These are phyloP conservation scores for Sebastes steindachneri DNA, from an alignment of 2,797 vertebrate species.

Conservation along the genomic window DNA sequence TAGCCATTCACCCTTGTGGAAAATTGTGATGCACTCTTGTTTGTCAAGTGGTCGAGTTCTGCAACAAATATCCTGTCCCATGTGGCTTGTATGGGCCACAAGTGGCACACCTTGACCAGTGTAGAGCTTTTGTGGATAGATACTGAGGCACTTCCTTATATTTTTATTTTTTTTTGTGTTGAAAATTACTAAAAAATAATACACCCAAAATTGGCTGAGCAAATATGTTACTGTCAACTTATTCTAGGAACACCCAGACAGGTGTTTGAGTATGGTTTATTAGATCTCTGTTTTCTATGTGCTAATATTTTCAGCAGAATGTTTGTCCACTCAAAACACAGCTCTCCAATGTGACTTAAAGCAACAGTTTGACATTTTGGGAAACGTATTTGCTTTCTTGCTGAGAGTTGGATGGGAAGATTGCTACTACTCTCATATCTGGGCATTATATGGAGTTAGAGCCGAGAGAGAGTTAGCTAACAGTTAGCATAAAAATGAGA, in stretches of 20 bases:
- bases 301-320: not conserved
- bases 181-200: not conserved
- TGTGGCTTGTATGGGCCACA: not conserved
- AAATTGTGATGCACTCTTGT: conserved; percentile 38
- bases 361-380: not conserved
- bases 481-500: not conserved
- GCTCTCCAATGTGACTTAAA: not conserved
- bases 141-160: not conserved
- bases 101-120: conserved; percentile 1
- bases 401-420: not conserved
- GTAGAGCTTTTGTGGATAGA: not conserved
- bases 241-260: not conserved
- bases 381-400: not conserved
- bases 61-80: conserved; percentile 15
- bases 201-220: not conserved
- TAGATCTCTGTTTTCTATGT: not conserved
- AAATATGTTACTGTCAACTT: not conserved
- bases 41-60: conserved; percentile 29
- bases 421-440: not conserved
- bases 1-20: conserved; percentile 40
- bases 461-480: not conserved
- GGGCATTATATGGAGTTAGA: not conserved
- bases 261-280: not conserved
- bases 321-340: not conserved
- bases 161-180: not conserved